Evolutionary conservation across 2,888 invertebrate genomes (phyloP), one percentile per base, ranked within the genome.

Genomic region (Drosophila nr. fundita): DNA sequence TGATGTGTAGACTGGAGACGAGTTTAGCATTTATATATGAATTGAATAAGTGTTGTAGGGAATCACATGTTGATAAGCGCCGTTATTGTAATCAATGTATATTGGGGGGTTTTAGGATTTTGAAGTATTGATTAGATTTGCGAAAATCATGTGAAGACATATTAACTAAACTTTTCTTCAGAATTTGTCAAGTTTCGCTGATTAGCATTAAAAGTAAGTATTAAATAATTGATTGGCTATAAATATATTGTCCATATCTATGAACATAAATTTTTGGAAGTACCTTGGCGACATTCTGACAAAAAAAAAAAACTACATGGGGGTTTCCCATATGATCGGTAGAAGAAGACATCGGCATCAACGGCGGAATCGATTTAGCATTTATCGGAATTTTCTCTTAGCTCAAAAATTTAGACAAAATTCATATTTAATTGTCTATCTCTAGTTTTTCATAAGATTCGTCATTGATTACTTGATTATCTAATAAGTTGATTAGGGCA

Each of bases 61-160:
- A 73, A 38, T 38, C 21, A 49, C 55, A 40, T 2, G 1, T 18
- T 36, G 66, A 71, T 73, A 71, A 45, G 13, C 15, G 1, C 29
- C 6, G 24, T 24, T 45, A n/a, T 4, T 27, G 15, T 66, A 65
- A 40, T 71, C 10, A 8, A n/a, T 4, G 2, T 0, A n/a, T 21
- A 50, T 10, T 18, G 29, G 30, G 30, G 30, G 30, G 30, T 68
- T 64, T 58, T 42, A 27, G 30, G 30, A 8, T 8, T 2, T 30
- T 49, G n/a, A n/a, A n/a, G n/a, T n/a, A n/a, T n/a, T n/a, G n/a
- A n/a, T n/a, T n/a, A n/a, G n/a, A n/a, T n/a, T n/a, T n/a, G n/a
- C n/a, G n/a, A n/a, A n/a, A n/a, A n/a, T n/a, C n/a, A n/a, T n/a
- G n/a, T n/a, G n/a, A n/a, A n/a, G 27, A 27, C 27, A 27, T 27